Evolutionary conservation across 2,797 vertebrate genomes (phyloP).

Genomic region (Liasis olivaceus): DNA sequence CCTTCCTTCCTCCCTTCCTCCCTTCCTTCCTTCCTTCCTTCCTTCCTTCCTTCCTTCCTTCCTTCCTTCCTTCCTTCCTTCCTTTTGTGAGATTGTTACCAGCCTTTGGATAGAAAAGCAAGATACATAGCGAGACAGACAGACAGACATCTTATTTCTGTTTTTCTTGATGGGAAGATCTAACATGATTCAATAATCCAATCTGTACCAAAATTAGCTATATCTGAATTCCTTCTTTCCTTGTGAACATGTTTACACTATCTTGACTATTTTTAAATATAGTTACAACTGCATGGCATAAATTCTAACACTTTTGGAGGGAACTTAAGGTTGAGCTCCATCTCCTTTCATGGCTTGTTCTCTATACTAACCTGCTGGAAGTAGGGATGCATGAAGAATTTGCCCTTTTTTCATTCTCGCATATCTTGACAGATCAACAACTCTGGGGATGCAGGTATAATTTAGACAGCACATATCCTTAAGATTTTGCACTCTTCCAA

Average conservation of each 20-base stretch:
- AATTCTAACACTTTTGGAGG: background rate
- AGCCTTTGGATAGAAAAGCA: no score
- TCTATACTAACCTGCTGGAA: background rate
- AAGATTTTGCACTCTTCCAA: background rate
- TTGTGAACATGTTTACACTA: background rate
- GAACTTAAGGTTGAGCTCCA: no score
- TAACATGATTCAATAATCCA: background rate
- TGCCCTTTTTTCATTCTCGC: background rate
- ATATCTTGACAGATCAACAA: background rate
- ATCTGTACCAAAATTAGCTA: background rate
- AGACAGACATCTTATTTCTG: background rate
- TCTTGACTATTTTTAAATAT: background rate
- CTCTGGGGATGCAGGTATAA: background rate
- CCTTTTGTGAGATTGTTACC: background rate
- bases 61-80: no score
- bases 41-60: no score
- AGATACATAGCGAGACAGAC: no score
- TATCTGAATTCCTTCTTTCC: background rate
- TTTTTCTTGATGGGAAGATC: background rate
- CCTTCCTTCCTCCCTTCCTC: no score
- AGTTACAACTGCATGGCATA: background rate
- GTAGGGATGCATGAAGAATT: background rate
- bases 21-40: no score
- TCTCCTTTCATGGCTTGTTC: background rate
- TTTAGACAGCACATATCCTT: background rate